Base-by-base conservation (phyloP, 2,113 vertebrate genomes). In the Pachyramphus minor region DNA sequence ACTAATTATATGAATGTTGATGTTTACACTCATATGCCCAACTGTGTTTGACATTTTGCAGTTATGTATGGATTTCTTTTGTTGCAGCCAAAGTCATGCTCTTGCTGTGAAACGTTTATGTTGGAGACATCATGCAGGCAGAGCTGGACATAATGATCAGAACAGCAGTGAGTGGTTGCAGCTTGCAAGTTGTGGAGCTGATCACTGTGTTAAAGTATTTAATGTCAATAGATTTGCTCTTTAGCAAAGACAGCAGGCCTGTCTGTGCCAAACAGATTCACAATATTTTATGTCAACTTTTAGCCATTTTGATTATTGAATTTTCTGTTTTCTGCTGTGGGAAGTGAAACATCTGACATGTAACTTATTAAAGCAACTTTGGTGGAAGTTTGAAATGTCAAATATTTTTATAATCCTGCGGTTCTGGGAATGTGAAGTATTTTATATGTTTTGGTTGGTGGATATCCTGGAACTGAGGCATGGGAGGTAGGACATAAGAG, bases 191-290 rank as follows among this genome's bases (percentile, higher is more conserved):
- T 99, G 99, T 93, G 98, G 99, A 59, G 98, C 98, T 14, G 99
- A 99, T 98, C 98, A 99, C 83, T 97, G 97, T 71, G 98, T 99
- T 97, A 99, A 99, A 98, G 99, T 99, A 98, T 98, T 99, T 97
- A 98, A 95, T 96, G 91, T 99, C 97, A 98, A 98, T 97, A 97
- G 96, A 88, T 74, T 66, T 91, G 94, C 94, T 23, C 93, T 98
- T 77, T 98, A 96, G 82, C 45, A 78, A 66, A 69, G 86, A 9
- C 52, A 74, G 71, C 68, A 53, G 50, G 72, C 58, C 53, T 71
- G 53, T 45, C 71, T 73, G 37, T 68, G 58, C 67, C 44, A 86
- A 87, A 49, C 23, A 23, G 49, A 62, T 79, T 76, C 49, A 58
- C 37, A 64, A 9, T 5, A 3, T 49, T 87, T 90, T 77, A 17